Percentiles rank a stretch among this genome's conserved stretches.
These are phyloP conservation scores for Drosophila pectinifera DNA, from an alignment of 1,140 invertebrate species.

Conservation along the genomic window DNA sequence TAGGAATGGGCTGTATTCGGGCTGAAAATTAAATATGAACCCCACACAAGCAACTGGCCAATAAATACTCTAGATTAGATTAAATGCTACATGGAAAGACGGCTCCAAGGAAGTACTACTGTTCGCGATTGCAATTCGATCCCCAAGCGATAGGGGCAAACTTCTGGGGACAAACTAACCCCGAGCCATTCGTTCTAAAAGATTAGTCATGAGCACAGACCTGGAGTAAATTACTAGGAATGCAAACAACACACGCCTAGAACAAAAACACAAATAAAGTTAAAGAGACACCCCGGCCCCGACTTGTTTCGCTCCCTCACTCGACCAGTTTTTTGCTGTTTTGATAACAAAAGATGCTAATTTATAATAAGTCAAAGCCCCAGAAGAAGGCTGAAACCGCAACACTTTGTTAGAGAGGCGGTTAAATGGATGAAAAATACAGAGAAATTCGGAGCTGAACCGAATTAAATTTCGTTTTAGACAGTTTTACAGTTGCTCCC, in stretches of 20 bases:
- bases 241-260: conserved; percentile 42
- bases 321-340: conserved; percentile 20
- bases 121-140: conserved; percentile 58
- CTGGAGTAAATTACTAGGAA: conserved; percentile 27
- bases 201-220: conserved; percentile 30
- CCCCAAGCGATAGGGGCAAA: conserved; percentile 15
- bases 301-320: background rate
- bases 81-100: conserved; percentile 6
- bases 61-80: conserved; percentile 53
- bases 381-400: conserved; percentile 36
- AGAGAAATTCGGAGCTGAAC: conserved; percentile 22
- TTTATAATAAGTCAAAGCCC: conserved; percentile 41
- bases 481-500: conserved; percentile 42
- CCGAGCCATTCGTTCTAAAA: background rate
- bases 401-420: conserved; percentile 32
- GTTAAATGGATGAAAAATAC: conserved; percentile 19
- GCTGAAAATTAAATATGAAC: conserved; percentile 28
- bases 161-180: conserved; percentile 23
- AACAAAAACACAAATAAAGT: conserved; percentile 16
- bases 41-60: conserved; percentile 16
- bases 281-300: conserved; percentile 6
- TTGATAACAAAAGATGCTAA: conserved; percentile 74
- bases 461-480: conserved; percentile 47
- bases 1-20: conserved; percentile 9
- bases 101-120: conserved; percentile 10